Evolutionary conservation across 2,888 invertebrate genomes (phyloP), one percentile per base, ranked within the genome.

Genomic region (Hypomecis atomaria): DNA sequence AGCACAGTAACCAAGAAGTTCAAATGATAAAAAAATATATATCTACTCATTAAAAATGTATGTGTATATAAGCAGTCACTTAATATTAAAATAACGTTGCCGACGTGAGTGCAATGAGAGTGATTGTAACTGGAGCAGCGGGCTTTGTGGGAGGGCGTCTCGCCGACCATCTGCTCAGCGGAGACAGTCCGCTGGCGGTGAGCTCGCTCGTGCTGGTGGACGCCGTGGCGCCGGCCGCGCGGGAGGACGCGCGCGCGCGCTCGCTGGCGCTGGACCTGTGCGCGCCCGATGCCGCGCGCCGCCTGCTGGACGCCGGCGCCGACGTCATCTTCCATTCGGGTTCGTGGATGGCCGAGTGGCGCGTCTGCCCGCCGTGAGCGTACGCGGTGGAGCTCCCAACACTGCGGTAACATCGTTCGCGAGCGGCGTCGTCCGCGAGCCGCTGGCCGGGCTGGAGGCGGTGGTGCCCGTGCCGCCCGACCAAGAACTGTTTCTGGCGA

Each of bases 381-480:
- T 92, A 8, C 81, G 92, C n/a, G 82, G 82, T 0, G 90, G 90
- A 2, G 76, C 73, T 1, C 76, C 91, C 10, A 92, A 92, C 69
- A 75, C 79, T 13, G 92, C 92, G 0, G 84, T 90, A 43, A 89
- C 92, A 10, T 90, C 90, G 47, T 92, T 86, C 63, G 92, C 86
- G 4, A 90, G 90, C 72, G 88, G 85, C 1, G 75, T 90, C n/a
- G 76, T 92, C 43, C 83, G 92, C 23, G 90, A 90, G 65, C 89
- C 91, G 11, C 73, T 92, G 58, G 77, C 79, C 4, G 88, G 89
- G 1, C 64, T 72, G 36, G 62, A 58, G 36, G 78, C 83, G 3
- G 63, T 74, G 47, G 81, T 86, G 47, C 91, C 91, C 0, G 90
- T 91, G 47, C 71, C 73, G 10, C 68, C 71, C 33, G 79, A 79